These are phyloP conservation scores for Heteromurus nitidus DNA, from an alignment of 2,888 invertebrate species.

Conservation along the genomic window DNA sequence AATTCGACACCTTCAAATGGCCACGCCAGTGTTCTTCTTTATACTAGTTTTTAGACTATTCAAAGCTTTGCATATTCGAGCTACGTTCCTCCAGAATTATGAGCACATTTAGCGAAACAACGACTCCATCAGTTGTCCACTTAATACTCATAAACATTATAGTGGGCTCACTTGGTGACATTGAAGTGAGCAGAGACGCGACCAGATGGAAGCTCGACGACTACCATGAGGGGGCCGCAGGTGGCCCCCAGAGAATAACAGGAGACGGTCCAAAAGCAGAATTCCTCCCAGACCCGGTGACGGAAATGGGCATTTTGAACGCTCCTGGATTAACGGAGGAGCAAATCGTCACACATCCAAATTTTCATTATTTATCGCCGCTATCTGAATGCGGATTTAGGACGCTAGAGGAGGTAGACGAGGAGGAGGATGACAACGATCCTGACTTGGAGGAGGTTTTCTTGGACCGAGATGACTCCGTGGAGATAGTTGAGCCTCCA, in stretches of 20 bases:
- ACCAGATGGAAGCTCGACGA: neutral
- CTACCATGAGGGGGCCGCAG: neutral
- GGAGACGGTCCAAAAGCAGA: conserved; percentile 23
- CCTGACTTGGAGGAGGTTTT: neutral
- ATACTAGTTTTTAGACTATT: too few species aligned
- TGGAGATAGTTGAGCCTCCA: neutral
- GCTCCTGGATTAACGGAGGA: neutral
- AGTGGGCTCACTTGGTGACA: too few species aligned
- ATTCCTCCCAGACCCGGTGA: neutral
- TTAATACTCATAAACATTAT: too few species aligned
- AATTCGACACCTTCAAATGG: too few species aligned
- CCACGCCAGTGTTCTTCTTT: too few species aligned
- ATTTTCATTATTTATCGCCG: conserved; percentile 11
- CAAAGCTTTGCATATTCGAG: too few species aligned
- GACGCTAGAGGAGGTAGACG: neutral
- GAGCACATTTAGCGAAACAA: too few species aligned
- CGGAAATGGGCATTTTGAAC: conserved; percentile 21
- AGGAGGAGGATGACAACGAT: neutral
- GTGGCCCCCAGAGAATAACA: neutral
- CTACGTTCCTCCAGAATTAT: too few species aligned
- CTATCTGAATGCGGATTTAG: conserved; percentile 40
- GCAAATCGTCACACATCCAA: conserved; percentile 32
- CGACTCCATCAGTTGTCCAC: too few species aligned
- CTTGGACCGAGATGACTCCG: neutral
- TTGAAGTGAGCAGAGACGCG: too few species aligned